Conservation (phyloP, 1,140 invertebrate species). For the Hylaeus volcanicus region DNA sequence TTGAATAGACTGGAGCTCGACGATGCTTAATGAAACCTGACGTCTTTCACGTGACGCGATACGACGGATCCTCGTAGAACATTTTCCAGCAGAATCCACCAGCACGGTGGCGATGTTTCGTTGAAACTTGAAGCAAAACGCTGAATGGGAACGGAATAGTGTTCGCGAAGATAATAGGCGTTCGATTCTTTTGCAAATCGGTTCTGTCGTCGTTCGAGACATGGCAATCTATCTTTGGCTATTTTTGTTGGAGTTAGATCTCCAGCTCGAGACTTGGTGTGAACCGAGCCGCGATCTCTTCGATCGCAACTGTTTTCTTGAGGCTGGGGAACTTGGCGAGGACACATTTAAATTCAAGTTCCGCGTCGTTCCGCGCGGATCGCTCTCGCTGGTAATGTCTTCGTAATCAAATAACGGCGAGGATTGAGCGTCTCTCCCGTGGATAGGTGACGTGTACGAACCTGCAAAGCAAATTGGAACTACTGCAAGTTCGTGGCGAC, state of each 20-base stretch:
- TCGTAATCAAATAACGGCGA: conserved; percentile 11
- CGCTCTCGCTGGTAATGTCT: background rate
- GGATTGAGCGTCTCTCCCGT: conserved; percentile 3
- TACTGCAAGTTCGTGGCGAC: conserved; percentile 36
- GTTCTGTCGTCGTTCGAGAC: no score
- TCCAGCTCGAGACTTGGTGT: no score
- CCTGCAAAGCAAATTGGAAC: conserved; percentile 42
- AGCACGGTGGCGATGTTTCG: background rate
- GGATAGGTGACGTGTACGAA: conserved; percentile 23
- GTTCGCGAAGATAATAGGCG: background rate
- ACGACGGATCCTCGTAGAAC: background rate
- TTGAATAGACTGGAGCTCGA: background rate
- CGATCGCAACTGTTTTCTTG: no score
- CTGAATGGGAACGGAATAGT: background rate
- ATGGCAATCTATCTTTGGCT: no score
- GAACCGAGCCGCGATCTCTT: no score
- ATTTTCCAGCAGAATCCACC: background rate
- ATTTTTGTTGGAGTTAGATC: no score
- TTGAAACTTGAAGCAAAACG: background rate
- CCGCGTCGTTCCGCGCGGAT: background rate
- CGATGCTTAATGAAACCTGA: conserved; percentile 2
- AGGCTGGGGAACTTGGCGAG: no score
- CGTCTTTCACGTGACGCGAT: no score
- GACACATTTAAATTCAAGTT: background rate
- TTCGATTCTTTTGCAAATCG: no score